Percentiles rank a stretch among this genome's conserved stretches.
phyloP scores from a whole-genome alignment of 37 sponge, comb jelly and placozoan genomes.

The Aplysina aerophoba region DNA sequence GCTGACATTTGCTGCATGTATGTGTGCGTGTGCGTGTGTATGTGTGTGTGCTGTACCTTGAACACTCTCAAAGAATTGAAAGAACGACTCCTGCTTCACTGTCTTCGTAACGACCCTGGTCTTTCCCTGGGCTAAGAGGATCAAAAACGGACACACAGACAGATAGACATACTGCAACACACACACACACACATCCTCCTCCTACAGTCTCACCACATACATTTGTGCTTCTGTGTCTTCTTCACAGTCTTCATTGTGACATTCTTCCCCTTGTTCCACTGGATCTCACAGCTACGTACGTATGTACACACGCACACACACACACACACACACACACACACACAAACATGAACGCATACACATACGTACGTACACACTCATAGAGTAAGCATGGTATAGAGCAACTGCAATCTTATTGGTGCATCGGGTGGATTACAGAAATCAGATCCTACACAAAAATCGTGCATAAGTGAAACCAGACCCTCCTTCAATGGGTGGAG shows the following conservation, averaged over 20 bases:
- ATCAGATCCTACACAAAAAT: too few species aligned
- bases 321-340: too few species aligned
- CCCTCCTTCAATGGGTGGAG: too few species aligned
- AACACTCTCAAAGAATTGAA: slow-evolving; percentile 76
- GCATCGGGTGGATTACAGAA: too few species aligned
- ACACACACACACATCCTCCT: too few species aligned
- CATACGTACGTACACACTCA: too few species aligned
- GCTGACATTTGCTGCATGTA: too few species aligned
- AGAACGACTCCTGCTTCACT: slow-evolving; percentile 89
- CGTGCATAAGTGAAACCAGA: too few species aligned
- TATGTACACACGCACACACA: background rate
- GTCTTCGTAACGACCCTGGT: slow-evolving; percentile 66
- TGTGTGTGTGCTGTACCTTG: slow-evolving; percentile 12
- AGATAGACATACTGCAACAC: too few species aligned
- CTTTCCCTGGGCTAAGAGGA: slow-evolving; percentile 56
- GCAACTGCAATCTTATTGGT: too few species aligned
- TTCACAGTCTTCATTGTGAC: slow-evolving; percentile 86
- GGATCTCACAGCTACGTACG: slow-evolving; percentile 76
- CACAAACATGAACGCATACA: background rate
- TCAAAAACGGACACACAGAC: too few species aligned
- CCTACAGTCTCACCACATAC: slow-evolving; percentile 40
- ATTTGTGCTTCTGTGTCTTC: slow-evolving; percentile 87
- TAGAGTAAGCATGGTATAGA: too few species aligned
- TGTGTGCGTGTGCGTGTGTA: background rate
- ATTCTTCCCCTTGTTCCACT: slow-evolving; percentile 96